Conservation (phyloP, 1,140 invertebrate species). For the Dysdera silvatica region DNA sequence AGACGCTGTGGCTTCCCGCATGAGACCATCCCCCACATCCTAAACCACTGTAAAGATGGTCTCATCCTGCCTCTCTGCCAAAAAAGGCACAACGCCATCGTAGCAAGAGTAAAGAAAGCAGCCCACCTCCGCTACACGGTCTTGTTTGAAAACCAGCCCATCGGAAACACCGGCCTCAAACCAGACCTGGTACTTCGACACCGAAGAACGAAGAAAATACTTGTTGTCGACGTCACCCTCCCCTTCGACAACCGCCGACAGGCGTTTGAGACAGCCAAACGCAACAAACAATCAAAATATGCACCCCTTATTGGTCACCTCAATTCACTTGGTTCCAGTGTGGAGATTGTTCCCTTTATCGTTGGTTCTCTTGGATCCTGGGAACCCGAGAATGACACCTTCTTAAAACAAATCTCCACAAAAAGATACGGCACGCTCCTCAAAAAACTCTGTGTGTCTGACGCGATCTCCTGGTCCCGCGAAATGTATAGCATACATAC, state of each 20-base stretch:
- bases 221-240: background rate
- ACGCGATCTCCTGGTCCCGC: too few species aligned
- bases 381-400: background rate
- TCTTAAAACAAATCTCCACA: too few species aligned
- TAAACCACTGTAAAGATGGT: background rate
- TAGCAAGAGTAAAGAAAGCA: background rate
- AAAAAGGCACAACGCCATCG: background rate
- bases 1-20: background rate
- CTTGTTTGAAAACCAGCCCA: background rate
- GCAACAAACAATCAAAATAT: background rate
- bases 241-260: background rate
- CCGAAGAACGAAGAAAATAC: background rate
- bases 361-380: background rate
- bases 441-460: too few species aligned
- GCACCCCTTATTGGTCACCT: background rate
- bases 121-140: background rate
- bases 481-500: too few species aligned
- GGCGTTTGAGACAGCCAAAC: background rate
- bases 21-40: background rate
- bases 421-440: too few species aligned
- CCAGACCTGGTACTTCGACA: background rate
- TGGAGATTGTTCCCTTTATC: background rate
- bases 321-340: accelerated
- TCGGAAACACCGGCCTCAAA: background rate
- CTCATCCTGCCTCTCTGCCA: background rate